A percentile compares a stretch with the other conserved stretches of the same genome.
phyloP scores from a whole-genome alignment of 2,797 vertebrate species.

The Meda fulgida region DNA sequence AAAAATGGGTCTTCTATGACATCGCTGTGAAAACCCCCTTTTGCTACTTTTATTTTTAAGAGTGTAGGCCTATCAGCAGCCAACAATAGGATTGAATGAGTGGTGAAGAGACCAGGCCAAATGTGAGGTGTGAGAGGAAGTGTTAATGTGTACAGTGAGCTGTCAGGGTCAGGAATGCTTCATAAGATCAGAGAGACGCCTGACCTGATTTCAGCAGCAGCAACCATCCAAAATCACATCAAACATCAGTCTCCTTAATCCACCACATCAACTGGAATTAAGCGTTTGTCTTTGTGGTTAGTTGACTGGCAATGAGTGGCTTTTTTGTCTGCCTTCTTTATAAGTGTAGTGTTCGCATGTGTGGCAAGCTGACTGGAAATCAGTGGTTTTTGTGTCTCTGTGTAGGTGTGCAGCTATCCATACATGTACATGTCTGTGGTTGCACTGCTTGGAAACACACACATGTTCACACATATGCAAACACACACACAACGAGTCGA shows the following conservation, averaged over 20 bases:
- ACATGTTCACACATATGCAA: not conserved
- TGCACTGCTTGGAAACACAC: constrained; percentile 53
- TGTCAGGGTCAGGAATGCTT: not conserved
- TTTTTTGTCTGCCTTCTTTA: constrained; percentile 47
- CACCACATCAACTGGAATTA: constrained; percentile 48
- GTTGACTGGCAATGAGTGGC: constrained; percentile 61
- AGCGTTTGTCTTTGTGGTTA: constrained; percentile 46
- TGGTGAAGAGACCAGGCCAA: not conserved
- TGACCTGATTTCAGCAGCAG: constrained; percentile 14
- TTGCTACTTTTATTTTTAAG: not conserved
- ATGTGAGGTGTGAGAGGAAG: not conserved
- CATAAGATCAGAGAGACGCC: not conserved
- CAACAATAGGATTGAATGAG: no score
- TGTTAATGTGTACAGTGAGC: constrained; percentile 22
- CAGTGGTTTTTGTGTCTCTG: constrained; percentile 45
- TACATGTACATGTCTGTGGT: constrained; percentile 36
- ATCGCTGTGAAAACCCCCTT: not conserved
- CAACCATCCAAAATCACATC: constrained; percentile 23
- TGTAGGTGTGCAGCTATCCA: constrained; percentile 25
- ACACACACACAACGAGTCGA: not conserved
- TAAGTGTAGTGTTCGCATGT: constrained; percentile 16
- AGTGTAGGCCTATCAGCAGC: not conserved
- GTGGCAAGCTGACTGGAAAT: constrained; percentile 57
- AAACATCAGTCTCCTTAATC: constrained; percentile 7
- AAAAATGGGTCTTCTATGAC: not conserved